Evolutionary conservation across 2,888 invertebrate genomes (phyloP).

Genomic region (Poecilobothrus nobilitatus): DNA sequence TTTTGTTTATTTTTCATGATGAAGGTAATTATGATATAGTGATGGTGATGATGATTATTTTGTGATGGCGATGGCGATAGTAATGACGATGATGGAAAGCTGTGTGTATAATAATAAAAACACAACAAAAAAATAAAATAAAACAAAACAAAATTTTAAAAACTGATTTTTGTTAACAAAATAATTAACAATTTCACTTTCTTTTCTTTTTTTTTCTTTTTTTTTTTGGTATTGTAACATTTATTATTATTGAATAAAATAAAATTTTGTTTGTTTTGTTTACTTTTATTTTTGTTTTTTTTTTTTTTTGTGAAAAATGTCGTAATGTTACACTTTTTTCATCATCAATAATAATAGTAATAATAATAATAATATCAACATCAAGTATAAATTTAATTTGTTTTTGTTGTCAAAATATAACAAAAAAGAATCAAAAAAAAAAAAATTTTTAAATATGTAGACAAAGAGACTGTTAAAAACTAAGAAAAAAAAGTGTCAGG

Average conservation of each 20-base stretch:
- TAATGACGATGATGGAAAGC: not conserved
- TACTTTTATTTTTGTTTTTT: not conserved
- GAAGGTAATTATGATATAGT: too few species aligned
- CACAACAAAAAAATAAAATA: too few species aligned
- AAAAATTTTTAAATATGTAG: not conserved
- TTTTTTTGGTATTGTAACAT: not conserved
- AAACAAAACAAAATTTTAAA: too few species aligned
- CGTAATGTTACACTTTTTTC: slow-evolving; percentile 5
- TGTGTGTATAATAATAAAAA: not conserved
- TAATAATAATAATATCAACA: not conserved
- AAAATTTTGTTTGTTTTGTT: not conserved
- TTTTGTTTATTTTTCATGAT: too few species aligned
- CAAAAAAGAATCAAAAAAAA: not conserved
- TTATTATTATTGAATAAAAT: not conserved
- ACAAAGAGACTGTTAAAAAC: not conserved
- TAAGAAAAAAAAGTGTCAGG: not conserved
- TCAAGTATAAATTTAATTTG: not conserved
- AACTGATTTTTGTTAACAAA: not conserved
- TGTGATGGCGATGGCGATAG: not conserved
- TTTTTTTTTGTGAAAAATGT: not conserved
- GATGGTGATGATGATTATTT: too few species aligned
- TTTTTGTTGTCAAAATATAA: not conserved
- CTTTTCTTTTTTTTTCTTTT: not conserved
- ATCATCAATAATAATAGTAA: not conserved
- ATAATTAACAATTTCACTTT: slow-evolving; percentile 3